Conservation (phyloP, 37 sponge, comb jelly and placozoan species). For the Lycopodina hypogea region DNA sequence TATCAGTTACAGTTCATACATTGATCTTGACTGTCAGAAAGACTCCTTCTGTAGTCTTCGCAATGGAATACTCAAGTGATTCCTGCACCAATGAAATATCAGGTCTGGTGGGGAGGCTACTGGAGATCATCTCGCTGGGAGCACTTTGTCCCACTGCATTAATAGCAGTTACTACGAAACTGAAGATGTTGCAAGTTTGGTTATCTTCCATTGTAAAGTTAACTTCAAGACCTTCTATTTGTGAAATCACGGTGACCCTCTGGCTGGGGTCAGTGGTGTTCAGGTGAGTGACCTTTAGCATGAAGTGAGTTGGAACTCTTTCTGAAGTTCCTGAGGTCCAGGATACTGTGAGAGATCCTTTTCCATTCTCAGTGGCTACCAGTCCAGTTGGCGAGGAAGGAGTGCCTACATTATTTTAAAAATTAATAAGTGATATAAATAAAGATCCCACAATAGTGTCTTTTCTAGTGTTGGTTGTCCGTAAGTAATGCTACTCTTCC, state of each 20-base stretch:
- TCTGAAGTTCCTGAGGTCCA: background rate
- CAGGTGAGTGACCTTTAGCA: background rate
- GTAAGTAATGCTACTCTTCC: too few relatives aligned
- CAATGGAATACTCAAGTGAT: background rate
- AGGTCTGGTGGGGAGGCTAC: constrained; percentile 3
- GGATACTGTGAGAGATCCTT: background rate
- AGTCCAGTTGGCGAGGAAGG: background rate
- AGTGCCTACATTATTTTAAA: too few relatives aligned
- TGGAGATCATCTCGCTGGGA: background rate
- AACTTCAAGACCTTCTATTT: background rate
- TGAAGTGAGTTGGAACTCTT: background rate
- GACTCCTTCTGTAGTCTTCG: background rate
- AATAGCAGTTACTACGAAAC: background rate
- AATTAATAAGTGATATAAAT: too few relatives aligned
- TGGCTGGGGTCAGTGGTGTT: background rate
- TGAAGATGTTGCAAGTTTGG: background rate
- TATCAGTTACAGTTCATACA: too few relatives aligned
- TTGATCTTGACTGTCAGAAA: background rate
- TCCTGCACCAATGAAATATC: background rate
- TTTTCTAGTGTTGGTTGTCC: too few relatives aligned
- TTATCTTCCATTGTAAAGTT: background rate
- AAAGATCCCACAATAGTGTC: too few relatives aligned
- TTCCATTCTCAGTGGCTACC: background rate
- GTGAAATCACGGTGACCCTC: background rate
- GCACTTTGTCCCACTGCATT: background rate